A percentile compares a stretch with the other conserved stretches of the same genome.
phyloP scores from a whole-genome alignment of 2,888 invertebrate species.

The Spatulosminthurus flaviceps region DNA sequence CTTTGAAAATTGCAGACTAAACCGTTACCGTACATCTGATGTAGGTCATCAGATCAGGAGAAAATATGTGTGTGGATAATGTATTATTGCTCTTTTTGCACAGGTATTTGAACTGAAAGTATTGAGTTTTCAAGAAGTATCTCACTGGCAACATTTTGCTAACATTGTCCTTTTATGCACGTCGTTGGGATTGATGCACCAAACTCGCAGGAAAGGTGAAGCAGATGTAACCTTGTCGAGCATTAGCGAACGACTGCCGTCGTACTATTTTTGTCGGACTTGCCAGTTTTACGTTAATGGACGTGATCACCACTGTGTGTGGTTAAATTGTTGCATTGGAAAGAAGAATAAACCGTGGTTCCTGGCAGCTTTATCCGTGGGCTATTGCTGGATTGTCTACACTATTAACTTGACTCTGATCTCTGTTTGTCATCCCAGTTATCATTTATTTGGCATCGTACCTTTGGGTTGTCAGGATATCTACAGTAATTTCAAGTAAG shows the following conservation, averaged over 20 bases:
- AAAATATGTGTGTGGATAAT: neutral
- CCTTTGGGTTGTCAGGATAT: conserved; percentile 54
- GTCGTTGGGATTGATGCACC: conserved; percentile 51
- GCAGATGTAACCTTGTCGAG: conserved; percentile 37
- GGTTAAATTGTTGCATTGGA: conserved; percentile 61
- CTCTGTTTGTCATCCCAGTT: conserved; percentile 57
- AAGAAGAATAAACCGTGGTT: conserved; percentile 56
- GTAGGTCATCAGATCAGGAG: conserved; percentile 35
- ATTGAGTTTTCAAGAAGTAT: conserved; percentile 44
- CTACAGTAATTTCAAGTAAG: conserved; percentile 45
- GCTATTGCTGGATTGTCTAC: conserved; percentile 53
- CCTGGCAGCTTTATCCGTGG: conserved; percentile 49
- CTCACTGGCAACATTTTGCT: conserved; percentile 50
- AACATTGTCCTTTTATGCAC: conserved; percentile 54
- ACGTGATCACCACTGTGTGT: conserved; percentile 62
- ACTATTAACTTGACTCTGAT: conserved; percentile 50
- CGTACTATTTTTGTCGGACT: conserved; percentile 56
- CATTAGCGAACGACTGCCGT: conserved; percentile 51
- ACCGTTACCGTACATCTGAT: too few species aligned
- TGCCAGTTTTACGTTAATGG: conserved; percentile 55
- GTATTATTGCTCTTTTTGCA: neutral
- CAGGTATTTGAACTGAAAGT: conserved; percentile 35
- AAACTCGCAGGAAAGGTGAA: conserved; percentile 50
- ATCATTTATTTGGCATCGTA: conserved; percentile 51
- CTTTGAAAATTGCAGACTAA: too few species aligned